A percentile compares a stretch with the other conserved stretches of the same genome.
These are phyloP conservation scores for Sinohyriopsis cumingii DNA, from an alignment of 2,888 invertebrate species.

Conservation along the genomic window DNA sequence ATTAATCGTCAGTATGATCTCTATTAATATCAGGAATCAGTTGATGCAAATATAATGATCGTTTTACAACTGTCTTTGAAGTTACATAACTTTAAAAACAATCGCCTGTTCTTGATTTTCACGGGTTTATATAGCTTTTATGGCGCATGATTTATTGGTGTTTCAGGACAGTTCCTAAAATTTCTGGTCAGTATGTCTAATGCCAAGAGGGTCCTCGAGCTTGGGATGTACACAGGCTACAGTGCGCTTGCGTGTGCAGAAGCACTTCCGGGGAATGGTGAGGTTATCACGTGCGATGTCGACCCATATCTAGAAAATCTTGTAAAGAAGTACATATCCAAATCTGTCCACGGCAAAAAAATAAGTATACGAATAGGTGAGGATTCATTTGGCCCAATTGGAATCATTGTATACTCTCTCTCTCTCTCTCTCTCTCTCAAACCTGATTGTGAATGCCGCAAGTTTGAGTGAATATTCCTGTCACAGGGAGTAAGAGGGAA, in stretches of 20 bases:
- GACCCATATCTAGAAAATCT: neutral
- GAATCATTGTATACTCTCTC: neutral
- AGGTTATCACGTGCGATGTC: neutral
- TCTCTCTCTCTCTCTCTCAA: constrained; percentile 7
- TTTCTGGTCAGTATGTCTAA: constrained; percentile 1
- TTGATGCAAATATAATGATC: too few relatives aligned
- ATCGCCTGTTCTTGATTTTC: too few relatives aligned
- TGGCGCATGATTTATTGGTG: neutral
- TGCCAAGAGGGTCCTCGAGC: constrained; percentile 2
- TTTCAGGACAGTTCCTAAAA: constrained; percentile 1
- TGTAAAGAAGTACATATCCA: neutral
- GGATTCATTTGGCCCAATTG: too few relatives aligned
- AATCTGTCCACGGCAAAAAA: constrained; percentile 1
- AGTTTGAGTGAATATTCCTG: too few relatives aligned
- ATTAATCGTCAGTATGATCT: too few relatives aligned
- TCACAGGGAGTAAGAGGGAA: too few relatives aligned
- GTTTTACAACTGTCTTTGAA: too few relatives aligned
- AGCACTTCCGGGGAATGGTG: constrained; percentile 2
- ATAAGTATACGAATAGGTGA: neutral
- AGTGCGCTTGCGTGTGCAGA: constrained; percentile 4
- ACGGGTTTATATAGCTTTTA: too few relatives aligned
- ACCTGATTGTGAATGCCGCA: too few relatives aligned
- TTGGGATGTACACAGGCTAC: constrained; percentile 3
- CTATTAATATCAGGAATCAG: too few relatives aligned
- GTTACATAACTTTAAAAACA: too few relatives aligned